Evolutionary conservation across 2,797 vertebrate genomes (phyloP), one percentile per base, ranked within the genome.

Genomic region (Kryptolebias ocellatus): DNA sequence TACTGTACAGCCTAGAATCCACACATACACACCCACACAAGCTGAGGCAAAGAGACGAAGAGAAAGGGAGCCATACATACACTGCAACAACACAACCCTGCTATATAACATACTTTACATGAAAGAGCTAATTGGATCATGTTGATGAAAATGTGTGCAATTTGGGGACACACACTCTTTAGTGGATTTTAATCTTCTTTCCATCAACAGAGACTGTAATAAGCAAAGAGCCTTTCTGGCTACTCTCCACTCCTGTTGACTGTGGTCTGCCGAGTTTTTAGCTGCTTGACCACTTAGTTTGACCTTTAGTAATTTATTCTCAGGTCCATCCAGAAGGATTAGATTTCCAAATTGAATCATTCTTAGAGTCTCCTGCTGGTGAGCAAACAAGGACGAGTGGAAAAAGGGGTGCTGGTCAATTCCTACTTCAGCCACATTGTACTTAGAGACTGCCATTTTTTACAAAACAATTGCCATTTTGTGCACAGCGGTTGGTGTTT

Each of bases 221-320:
- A 90, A 92, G 87, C 78, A 90, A 87, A 92, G 80, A 93, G 91
- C 79, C 90, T 93, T 93, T 89, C 87, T 93, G 93, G 90, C 90
- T 68, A 65, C 69, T 63, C 54, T 92, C 90, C 93, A 91, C 71
- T 72, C 77, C 86, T 87, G 87, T 87, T 88, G 80, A 91, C 86
- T 72, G 28, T 59, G 66, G 57, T 70, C 61, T 18, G 81, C 64
- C 47, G 81, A 68, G 83, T 87, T 81, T 88, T 90, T 89, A 86
- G 78, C 81, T n/a, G 74, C 78, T 54, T 2, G 72, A 76, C 72
- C 55, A 46, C 55, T 55, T 60, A 47, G 65, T 70, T 70, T 74
- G 82, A 86, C 87, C 87, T 87, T 78, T 69, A 29, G 56, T 77
- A 74, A 88, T 90, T 89, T 78, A 81, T 87, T 78, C 87, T 76